Evolutionary conservation across 2,888 invertebrate species (phyloP).

Genomic region (Zygothrica quintamaculata): DNA sequence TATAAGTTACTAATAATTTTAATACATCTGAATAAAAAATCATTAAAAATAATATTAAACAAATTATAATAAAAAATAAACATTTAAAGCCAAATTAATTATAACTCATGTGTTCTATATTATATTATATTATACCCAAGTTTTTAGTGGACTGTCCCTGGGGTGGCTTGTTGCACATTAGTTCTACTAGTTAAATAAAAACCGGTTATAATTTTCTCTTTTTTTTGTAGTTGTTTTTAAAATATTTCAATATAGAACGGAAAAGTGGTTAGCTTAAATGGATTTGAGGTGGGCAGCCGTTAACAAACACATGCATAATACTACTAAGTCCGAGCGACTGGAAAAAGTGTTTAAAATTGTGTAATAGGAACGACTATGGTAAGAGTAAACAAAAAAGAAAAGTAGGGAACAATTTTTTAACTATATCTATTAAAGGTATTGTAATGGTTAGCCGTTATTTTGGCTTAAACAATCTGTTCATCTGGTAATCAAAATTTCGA

Average conservation of each 20-base stretch:
- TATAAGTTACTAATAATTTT: no score
- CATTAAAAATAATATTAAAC: no score
- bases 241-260: slow-evolving; percentile 12
- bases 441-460: background rate
- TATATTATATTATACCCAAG: no score
- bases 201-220: no score
- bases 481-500: slow-evolving; percentile 32
- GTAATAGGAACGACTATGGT: slow-evolving; percentile 2
- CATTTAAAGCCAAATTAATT: no score
- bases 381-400: slow-evolving; percentile 5
- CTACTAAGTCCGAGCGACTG: background rate
- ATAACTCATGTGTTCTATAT: no score
- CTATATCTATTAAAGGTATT: background rate
- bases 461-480: slow-evolving; percentile 1
- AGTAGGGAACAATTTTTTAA: background rate
- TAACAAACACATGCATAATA: slow-evolving; percentile 4
- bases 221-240: background rate
- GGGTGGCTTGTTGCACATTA: slow-evolving; percentile 34
- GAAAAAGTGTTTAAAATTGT: slow-evolving; percentile 16
- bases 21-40: no score
- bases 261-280: slow-evolving; percentile 20
- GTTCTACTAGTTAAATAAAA: slow-evolving; percentile 49
- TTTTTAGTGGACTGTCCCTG: slow-evolving; percentile 54
- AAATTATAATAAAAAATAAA: no score
- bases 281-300: slow-evolving; percentile 22